Conservation (phyloP, 2,113 vertebrate genomes). For the Nyctibius bracteatus region DNA sequence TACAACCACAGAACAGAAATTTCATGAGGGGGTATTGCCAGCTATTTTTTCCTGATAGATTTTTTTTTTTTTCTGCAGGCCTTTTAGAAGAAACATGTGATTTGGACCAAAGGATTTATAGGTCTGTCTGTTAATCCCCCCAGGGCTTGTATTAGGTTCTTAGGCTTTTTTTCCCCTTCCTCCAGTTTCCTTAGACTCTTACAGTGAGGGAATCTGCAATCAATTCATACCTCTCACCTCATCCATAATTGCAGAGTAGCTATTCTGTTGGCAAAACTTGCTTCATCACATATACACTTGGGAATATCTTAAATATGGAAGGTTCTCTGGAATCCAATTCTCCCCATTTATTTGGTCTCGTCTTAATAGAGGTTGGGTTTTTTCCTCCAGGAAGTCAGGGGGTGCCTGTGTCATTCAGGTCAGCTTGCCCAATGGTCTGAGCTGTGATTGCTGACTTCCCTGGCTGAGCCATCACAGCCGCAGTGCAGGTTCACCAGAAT, state of each 20-base stretch:
- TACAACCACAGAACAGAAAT: neutral
- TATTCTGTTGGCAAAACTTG: neutral
- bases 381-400: neutral
- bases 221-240: neutral
- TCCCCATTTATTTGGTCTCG: rapidly evolving
- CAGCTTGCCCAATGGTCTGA: neutral
- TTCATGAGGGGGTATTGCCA: neutral
- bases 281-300: neutral
- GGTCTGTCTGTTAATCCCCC: neutral
- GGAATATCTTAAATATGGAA: neutral
- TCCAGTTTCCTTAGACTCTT: neutral
- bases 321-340: neutral
- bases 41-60: neutral
- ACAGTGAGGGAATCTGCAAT: neutral
- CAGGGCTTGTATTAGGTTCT: neutral
- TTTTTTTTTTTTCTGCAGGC: neutral
- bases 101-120: neutral
- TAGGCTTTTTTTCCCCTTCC: neutral
- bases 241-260: neutral
- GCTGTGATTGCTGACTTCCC: neutral
- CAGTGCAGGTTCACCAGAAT: neutral
- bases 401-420: neutral
- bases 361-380: neutral
- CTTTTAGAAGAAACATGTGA: neutral
- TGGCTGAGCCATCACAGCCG: neutral